Conservation (phyloP, 2,888 invertebrate species). For the Hydraecia micacea region DNA sequence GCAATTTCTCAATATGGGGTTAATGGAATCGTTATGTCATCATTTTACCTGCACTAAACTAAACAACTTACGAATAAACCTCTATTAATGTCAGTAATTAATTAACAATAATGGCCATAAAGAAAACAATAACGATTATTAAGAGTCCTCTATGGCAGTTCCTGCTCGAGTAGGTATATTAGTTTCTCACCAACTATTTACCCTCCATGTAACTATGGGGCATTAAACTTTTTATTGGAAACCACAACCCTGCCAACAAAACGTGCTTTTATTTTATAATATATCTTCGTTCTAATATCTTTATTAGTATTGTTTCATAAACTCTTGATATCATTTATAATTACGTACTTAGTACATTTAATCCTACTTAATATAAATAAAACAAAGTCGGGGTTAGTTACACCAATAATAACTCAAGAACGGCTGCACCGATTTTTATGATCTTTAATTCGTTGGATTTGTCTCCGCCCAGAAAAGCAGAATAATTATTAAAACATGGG, state of each 20-base stretch:
- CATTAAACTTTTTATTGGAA: conserved; percentile 42
- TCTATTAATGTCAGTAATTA: conserved; percentile 6
- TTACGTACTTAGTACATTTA: no score
- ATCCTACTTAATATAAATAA: no score
- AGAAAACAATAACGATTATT: conserved; percentile 22
- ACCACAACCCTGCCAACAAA: conserved; percentile 2
- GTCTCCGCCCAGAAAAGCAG: no score
- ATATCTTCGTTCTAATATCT: background rate
- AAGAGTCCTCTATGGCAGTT: background rate
- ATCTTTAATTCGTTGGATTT: no score
- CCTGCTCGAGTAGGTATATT: conserved; percentile 3
- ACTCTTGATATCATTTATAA: background rate
- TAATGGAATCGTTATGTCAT: no score
- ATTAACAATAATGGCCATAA: conserved; percentile 31
- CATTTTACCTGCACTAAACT: background rate
- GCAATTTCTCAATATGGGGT: background rate
- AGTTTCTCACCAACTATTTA: conserved; percentile 22
- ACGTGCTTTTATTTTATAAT: conserved; percentile 30
- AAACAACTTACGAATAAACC: background rate
- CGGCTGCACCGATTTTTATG: no score
- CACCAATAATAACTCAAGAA: no score
- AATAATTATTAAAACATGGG: no score
- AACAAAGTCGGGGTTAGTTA: no score
- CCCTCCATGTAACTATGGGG: conserved; percentile 21
- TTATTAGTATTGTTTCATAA: conserved; percentile 21